Evolutionary conservation across 1,140 invertebrate species (phyloP).

Genomic region (Ganaspis sp.): DNA sequence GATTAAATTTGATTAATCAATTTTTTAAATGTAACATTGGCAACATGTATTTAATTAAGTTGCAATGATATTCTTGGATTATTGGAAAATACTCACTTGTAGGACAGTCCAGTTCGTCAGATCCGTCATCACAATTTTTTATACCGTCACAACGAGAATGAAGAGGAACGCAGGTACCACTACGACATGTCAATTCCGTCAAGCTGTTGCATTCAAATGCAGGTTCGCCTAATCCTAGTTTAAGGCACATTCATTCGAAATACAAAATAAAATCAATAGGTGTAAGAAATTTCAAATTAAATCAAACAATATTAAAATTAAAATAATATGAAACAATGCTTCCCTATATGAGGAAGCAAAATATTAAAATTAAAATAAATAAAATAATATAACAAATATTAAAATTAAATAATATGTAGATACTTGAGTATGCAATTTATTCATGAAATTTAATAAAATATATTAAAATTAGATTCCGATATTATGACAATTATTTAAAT

Average conservation of each 20-base stretch:
- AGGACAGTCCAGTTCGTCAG: constrained; percentile 75
- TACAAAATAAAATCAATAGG: constrained; percentile 21
- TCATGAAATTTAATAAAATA: no score
- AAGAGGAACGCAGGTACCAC: constrained; percentile 77
- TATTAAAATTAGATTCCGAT: no score
- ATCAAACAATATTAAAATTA: constrained; percentile 33
- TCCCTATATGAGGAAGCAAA: not conserved
- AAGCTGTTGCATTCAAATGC: constrained; percentile 59
- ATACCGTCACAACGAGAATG: constrained; percentile 73
- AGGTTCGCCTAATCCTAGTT: constrained; percentile 13
- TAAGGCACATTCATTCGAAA: constrained; percentile 27
- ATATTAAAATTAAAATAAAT: not conserved
- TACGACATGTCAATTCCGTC: constrained; percentile 64
- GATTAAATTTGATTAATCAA: no score
- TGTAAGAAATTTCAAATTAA: constrained; percentile 31
- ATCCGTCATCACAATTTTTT: constrained; percentile 76
- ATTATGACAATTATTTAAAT: no score
- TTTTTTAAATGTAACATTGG: no score
- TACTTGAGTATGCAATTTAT: no score
- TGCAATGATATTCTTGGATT: no score
- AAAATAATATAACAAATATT: no score
- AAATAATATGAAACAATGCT: no score
- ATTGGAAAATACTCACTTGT: constrained; percentile 48
- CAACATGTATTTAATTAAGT: no score
- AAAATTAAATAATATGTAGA: no score